Conservation (phyloP, 2,113 vertebrate genomes). For the Sinocyclocheilus rhinocerous region DNA sequence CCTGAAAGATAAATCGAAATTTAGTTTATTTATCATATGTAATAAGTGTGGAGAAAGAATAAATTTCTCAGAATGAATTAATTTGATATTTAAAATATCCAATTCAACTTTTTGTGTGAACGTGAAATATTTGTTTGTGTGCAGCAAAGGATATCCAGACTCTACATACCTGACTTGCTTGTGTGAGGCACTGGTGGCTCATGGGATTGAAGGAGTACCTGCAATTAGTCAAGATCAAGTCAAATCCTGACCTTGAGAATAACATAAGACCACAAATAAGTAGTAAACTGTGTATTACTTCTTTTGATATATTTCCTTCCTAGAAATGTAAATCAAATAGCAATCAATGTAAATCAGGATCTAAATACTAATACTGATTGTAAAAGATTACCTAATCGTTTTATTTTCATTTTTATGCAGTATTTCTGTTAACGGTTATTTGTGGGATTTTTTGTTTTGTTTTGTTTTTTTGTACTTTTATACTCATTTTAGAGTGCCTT, state of each 20-base stretch:
- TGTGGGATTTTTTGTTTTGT: too few species aligned
- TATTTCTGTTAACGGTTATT: background rate
- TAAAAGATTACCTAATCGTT: background rate
- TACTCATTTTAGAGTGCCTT: background rate
- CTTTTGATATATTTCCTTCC: background rate
- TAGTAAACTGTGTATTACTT: background rate
- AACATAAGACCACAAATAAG: background rate
- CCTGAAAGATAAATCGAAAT: background rate
- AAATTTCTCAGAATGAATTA: background rate
- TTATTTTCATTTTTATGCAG: background rate
- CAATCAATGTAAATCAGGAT: background rate
- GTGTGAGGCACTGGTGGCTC: constrained; percentile 60
- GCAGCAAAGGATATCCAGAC: constrained; percentile 83
- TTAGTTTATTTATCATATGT: background rate
- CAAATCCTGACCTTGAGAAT: constrained; percentile 1
- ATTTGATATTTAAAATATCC: background rate
- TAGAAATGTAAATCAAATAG: background rate
- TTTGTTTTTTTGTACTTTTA: background rate
- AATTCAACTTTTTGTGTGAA: background rate
- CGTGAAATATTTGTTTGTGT: constrained; percentile 47
- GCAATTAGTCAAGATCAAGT: constrained; percentile 36
- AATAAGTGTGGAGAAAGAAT: background rate
- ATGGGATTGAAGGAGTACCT: constrained; percentile 62
- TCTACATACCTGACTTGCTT: constrained; percentile 71
- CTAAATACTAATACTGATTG: background rate